Evolutionary conservation across 1,140 invertebrate genomes (phyloP).

Genomic region (Drosophila willistoni): DNA sequence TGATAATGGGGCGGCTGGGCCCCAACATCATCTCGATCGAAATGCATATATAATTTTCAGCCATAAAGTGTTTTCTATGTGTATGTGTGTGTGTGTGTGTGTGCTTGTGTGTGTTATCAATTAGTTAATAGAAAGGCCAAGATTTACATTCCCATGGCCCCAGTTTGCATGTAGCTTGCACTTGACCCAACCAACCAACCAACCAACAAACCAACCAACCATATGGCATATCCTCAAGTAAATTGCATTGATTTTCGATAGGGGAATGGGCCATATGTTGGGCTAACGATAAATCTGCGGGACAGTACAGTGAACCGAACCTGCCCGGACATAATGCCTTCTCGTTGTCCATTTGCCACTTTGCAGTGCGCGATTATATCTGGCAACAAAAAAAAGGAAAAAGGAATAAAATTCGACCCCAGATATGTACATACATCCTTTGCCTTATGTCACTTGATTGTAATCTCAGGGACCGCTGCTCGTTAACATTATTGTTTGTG

Average conservation of each 20-base stretch:
- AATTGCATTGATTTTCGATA: conserved; percentile 62
- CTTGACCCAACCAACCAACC: conserved; percentile 50
- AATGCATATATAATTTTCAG: background rate
- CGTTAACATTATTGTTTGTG: conserved; percentile 72
- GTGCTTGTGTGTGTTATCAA: background rate
- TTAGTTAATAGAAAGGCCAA: conserved; percentile 26
- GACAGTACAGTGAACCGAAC: conserved; percentile 14
- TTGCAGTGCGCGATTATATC: conserved; percentile 42
- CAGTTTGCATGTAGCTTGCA: conserved; percentile 21
- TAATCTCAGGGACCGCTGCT: conserved; percentile 66
- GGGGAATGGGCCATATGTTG: conserved; percentile 47
- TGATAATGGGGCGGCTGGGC: too few relatives aligned
- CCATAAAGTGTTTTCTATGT: background rate
- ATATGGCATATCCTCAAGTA: conserved; percentile 61
- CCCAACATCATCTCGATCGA: too few relatives aligned
- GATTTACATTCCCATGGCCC: conserved; percentile 6
- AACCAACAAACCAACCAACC: conserved; percentile 30
- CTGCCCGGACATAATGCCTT: background rate
- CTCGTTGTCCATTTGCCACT: conserved; percentile 50
- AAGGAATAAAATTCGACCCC: conserved; percentile 4
- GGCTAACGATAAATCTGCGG: conserved; percentile 55
- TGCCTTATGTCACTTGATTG: conserved; percentile 78
- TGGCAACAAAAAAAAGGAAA: conserved; percentile 12
- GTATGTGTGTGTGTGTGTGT: too few relatives aligned
- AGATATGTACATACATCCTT: conserved; percentile 11